A percentile compares a stretch with the other conserved stretches of the same genome.
These are phyloP conservation scores for Onychostoma macrolepis DNA, from an alignment of 2,113 vertebrate genomes.

Conservation along the genomic window DNA sequence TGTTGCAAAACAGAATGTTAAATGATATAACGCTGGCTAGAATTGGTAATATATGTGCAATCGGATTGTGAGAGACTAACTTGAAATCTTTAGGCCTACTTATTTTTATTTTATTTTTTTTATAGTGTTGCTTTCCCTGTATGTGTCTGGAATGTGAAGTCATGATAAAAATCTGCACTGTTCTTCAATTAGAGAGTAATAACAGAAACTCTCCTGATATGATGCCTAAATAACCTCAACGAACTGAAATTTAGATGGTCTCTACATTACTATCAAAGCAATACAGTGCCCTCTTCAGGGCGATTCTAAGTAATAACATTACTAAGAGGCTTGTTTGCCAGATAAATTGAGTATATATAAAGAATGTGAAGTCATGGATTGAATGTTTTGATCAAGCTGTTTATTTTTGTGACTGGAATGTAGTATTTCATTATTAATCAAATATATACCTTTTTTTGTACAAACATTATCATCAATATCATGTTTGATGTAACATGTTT, in stretches of 20 bases:
- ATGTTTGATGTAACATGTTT: too few species aligned
- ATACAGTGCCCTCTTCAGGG: slow-evolving; percentile 18
- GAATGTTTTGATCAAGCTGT: background rate
- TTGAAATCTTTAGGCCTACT: background rate
- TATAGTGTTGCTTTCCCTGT: background rate
- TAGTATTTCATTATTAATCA: too few species aligned
- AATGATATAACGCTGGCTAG: background rate
- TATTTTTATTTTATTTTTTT: too few species aligned
- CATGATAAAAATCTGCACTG: background rate
- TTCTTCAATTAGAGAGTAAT: background rate
- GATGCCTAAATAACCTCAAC: background rate
- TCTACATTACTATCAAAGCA: background rate
- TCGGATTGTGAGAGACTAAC: background rate
- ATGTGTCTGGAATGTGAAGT: background rate
- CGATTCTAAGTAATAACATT: background rate
- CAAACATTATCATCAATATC: too few species aligned
- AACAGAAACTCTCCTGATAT: background rate
- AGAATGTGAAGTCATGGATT: background rate
- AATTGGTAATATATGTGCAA: background rate
- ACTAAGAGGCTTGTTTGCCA: background rate
- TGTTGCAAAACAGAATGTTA: background rate
- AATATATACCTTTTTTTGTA: too few species aligned
- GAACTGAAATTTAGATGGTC: background rate
- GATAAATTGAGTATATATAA: too few species aligned
- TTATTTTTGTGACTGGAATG: too few species aligned